A percentile compares a stretch with the other conserved stretches of the same genome.
phyloP scores from a whole-genome alignment of 2,113 vertebrate genomes.

The Melanotaenia duboulayi region DNA sequence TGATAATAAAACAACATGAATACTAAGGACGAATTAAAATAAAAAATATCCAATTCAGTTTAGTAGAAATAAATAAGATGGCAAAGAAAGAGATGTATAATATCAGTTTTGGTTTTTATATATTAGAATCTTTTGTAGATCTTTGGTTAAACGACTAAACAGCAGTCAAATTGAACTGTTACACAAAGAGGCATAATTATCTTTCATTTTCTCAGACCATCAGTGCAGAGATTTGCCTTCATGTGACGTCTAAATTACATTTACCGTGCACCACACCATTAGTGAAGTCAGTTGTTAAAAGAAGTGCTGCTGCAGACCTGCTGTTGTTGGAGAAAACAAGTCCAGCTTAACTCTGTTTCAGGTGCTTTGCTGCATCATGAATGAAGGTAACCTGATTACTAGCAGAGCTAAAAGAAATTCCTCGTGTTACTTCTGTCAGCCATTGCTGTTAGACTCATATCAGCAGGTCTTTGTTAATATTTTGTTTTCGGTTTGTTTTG shows the following conservation, averaged over 20 bases:
- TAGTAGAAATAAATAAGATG: too few species aligned
- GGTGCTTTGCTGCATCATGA: conserved; percentile 67
- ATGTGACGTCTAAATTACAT: conserved; percentile 46
- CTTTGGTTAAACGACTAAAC: too few species aligned
- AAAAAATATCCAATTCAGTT: too few species aligned
- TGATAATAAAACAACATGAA: not conserved
- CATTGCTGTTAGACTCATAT: too few species aligned
- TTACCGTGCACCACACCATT: conserved; percentile 34
- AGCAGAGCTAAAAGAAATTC: conserved; percentile 77
- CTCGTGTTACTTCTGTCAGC: conserved; percentile 80
- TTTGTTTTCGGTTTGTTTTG: conserved; percentile 6
- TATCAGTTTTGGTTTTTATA: not conserved
- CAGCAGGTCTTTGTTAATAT: conserved; percentile 52
- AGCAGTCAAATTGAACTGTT: not conserved
- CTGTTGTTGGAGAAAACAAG: conserved; percentile 71
- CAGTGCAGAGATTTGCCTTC: conserved; percentile 18
- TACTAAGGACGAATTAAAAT: not conserved
- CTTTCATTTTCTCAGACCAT: not conserved
- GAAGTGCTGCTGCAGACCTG: conserved; percentile 35
- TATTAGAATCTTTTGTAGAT: not conserved
- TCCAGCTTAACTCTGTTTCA: conserved; percentile 62
- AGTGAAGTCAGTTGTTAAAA: conserved; percentile 26
- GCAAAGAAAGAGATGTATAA: too few species aligned
- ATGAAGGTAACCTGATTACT: conserved; percentile 77
- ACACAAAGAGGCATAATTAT: conserved; percentile 6